Conservation (phyloP, 1,140 invertebrate species). For the Trichonephila clavipes region DNA sequence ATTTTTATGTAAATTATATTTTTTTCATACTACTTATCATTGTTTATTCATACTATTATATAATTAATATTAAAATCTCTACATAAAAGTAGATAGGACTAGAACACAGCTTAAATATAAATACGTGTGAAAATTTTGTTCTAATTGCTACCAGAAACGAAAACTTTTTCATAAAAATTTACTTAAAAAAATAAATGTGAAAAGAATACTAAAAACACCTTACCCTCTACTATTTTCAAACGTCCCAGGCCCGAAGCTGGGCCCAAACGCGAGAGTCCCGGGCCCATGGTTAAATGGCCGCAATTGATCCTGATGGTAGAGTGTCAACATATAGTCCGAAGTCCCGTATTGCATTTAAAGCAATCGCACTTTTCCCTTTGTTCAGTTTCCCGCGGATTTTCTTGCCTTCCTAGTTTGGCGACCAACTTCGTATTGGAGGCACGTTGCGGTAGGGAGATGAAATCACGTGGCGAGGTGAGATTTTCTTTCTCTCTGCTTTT, state of each 20-base stretch:
- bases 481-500: not conserved
- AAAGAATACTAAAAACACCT: not conserved
- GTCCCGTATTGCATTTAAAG: not conserved
- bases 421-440: not conserved
- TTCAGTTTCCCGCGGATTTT: not conserved
- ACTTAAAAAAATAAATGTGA: not conserved
- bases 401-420: not conserved
- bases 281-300: not conserved
- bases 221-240: not conserved
- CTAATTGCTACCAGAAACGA: too few species aligned
- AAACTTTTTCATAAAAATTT: too few species aligned
- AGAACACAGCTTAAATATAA: too few species aligned
- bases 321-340: not conserved
- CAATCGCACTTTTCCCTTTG: not conserved
- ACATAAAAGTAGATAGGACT: too few species aligned
- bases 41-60: too few species aligned
- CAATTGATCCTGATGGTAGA: not conserved
- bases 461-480: slow-evolving; percentile 28
- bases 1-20: too few species aligned
- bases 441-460: slow-evolving; percentile 6
- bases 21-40: too few species aligned
- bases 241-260: not conserved
- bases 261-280: not conserved
- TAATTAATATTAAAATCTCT: too few species aligned
- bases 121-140: too few species aligned